Evolutionary conservation across 2,888 invertebrate species (phyloP), one percentile per base, ranked within the genome.

Genomic region (Furcula furcula): DNA sequence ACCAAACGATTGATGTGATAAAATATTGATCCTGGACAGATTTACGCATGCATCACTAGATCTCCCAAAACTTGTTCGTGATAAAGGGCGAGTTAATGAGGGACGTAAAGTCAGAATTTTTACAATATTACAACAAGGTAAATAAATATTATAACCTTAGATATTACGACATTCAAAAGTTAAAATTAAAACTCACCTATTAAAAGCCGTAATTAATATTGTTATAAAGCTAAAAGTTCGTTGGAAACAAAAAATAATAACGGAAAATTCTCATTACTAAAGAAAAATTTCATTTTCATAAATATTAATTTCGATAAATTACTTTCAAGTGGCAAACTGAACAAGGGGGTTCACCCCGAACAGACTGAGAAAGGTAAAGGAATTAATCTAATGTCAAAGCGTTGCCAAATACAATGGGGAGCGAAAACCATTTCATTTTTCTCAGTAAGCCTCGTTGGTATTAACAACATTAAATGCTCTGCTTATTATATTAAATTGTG

Each of bases 241-340:
- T 37, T 46, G 37, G 46, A 39, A 49, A 53, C 50, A 55, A 60
- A 58, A 53, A 47, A 37, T n/a, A n/a, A n/a, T n/a, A n/a, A n/a
- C n/a, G 41, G 47, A 49, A 55, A 53, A 53, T 54, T 53, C 51
- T 37, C 29, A 51, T 52, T 49, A 49, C 53, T 49, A 65, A 64
- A 57, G 50, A 2, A 49, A 65, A 64, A 65, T 67, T 66, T 61
- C 52, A 58, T 67, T 68, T 62, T 69, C 63, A 61, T 65, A 61
- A 63, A 62, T 64, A 68, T 69, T 68, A 68, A 70, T 69, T 63
- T 59, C 60, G 55, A 67, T 71, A 68, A 72, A 70, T 69, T 65
- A 71, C 64, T 63, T 65, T 60, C 53, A 54, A 68, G 58, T 55
- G 56, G 49, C 54, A 49, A 58, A 55, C 45, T 51, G 61, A 58